Percentiles rank a stretch among this genome's conserved stretches.
These are phyloP conservation scores for Cerastis rubricosa DNA, from an alignment of 2,888 invertebrate genomes.

Conservation along the genomic window DNA sequence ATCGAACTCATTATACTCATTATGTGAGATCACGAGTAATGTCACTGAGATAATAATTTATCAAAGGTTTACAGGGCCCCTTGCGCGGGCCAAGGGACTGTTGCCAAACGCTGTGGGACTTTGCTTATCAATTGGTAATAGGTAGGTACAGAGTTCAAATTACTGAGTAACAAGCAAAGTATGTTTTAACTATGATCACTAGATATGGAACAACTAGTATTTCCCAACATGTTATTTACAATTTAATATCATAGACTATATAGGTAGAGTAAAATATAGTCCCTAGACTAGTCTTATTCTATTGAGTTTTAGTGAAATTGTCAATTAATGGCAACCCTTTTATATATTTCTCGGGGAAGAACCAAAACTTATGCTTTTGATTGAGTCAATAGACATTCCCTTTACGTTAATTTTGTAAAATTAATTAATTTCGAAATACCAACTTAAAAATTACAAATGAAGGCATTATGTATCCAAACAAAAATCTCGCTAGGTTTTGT, in stretches of 20 bases:
- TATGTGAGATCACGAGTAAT: conserved; percentile 79
- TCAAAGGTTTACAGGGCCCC: conserved; percentile 70
- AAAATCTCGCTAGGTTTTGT: conserved; percentile 5
- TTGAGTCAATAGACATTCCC: conserved; percentile 18
- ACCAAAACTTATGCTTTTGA: neutral
- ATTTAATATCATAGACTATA: neutral
- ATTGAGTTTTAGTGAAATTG: neutral
- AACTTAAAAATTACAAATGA: neutral
- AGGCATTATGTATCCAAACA: neutral
- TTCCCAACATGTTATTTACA: neutral
- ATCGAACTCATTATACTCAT: conserved; percentile 83
- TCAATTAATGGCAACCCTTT: conserved; percentile 40
- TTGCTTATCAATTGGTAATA: conserved; percentile 50
- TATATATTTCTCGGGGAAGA: conserved; percentile 29
- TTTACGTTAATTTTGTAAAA: neutral
- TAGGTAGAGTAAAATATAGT: neutral
- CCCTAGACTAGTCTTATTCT: neutral
- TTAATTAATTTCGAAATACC: neutral
- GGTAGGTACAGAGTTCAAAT: conserved; percentile 36
- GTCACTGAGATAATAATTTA: conserved; percentile 76
- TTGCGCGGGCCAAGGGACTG: conserved; percentile 41
- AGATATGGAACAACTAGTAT: neutral
- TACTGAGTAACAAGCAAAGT: conserved; percentile 26
- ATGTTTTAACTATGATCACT: neutral
- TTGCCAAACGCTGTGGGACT: conserved; percentile 47